phyloP scores from a whole-genome alignment of 2,888 invertebrate genomes.

The Heliconius cydno region DNA sequence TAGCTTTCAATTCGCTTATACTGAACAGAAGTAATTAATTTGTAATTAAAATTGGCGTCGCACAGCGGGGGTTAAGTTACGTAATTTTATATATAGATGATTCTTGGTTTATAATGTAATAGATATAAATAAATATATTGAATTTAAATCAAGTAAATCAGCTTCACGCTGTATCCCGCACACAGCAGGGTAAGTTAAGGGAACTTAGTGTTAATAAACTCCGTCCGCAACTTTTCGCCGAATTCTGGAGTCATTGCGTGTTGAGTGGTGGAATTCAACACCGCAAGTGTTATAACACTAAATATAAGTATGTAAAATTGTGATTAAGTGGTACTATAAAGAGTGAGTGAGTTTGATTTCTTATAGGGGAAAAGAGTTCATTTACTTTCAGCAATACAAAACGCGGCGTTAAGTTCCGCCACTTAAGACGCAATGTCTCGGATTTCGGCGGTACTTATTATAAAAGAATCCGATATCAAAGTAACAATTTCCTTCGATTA shows the following conservation, averaged over 20 bases:
- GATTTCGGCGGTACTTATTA: neutral
- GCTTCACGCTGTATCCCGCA: too few species aligned
- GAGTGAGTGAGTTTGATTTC: too few species aligned
- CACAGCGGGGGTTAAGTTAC: neutral
- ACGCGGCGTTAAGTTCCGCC: neutral
- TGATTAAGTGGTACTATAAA: too few species aligned
- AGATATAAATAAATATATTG: too few species aligned
- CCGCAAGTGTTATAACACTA: neutral
- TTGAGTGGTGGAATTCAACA: too few species aligned
- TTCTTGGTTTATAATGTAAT: neutral
- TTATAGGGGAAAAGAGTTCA: too few species aligned
- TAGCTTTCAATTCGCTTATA: constrained; percentile 1
- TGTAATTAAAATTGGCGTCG: neutral
- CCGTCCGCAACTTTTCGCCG: too few species aligned
- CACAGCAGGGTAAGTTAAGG: too few species aligned
- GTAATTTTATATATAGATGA: neutral
- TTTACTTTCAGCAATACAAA: neutral
- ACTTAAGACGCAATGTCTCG: neutral
- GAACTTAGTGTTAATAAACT: too few species aligned
- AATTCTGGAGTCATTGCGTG: too few species aligned
- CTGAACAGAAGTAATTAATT: neutral
- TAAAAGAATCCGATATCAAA: constrained; percentile 1
- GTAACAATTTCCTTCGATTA: constrained; percentile 10
- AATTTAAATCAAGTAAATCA: too few species aligned
- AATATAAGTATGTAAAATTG: neutral